Evolutionary conservation across 2,797 vertebrate species (phyloP).

Genomic region (Pachyuromys duprasi): DNA sequence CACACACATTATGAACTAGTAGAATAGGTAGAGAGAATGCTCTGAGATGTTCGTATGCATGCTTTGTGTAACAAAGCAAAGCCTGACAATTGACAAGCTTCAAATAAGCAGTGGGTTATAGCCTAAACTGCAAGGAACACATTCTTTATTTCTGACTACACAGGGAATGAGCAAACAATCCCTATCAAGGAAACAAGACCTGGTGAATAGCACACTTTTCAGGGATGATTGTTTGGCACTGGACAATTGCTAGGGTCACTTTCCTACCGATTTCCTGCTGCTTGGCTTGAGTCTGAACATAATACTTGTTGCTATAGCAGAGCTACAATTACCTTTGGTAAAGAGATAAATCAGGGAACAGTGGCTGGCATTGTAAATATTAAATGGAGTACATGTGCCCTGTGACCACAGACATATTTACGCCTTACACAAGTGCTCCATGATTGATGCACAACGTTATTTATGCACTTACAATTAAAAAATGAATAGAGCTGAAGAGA

Average conservation of each 20-base stretch:
- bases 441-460: neutral
- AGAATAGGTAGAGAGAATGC: neutral
- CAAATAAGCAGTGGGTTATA: neutral
- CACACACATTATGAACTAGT: neutral
- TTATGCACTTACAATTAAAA: neutral
- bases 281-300: neutral
- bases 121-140: constrained; percentile 3
- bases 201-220: neutral
- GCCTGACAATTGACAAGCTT: neutral
- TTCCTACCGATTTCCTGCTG: neutral
- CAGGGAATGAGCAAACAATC: neutral
- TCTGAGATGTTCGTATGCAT: neutral
- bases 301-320: neutral
- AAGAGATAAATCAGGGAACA: rapidly evolving
- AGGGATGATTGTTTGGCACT: too few relatives aligned
- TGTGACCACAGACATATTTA: neutral
- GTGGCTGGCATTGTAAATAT: neutral
- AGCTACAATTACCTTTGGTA: neutral
- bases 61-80: neutral
- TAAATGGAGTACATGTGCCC: neutral
- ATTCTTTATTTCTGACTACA: neutral
- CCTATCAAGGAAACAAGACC: neutral
- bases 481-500: neutral
- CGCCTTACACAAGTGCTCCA: neutral
- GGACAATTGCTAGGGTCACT: neutral